Evolutionary conservation across 2,113 vertebrate genomes (phyloP).

Genomic region (Eublepharis macularius): DNA sequence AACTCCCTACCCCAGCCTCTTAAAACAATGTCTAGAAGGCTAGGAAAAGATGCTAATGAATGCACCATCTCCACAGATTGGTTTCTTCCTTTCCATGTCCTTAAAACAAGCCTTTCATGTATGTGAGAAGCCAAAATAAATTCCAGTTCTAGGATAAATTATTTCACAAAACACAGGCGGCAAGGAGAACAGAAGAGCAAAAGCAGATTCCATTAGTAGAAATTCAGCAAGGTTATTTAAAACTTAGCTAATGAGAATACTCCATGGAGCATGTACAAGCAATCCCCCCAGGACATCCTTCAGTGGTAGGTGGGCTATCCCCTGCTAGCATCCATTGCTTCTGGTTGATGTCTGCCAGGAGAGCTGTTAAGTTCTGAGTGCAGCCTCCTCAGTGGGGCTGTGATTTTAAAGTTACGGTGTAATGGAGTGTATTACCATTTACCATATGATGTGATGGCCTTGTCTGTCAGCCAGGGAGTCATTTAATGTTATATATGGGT

Average conservation of each 20-base stretch:
- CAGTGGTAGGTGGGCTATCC: constrained; percentile 20
- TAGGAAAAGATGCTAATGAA: background rate
- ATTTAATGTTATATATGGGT: constrained; percentile 73
- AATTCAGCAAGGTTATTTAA: background rate
- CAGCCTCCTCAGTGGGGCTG: constrained; percentile 60
- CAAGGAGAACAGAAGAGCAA: background rate
- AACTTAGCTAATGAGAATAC: background rate
- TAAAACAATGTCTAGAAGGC: background rate
- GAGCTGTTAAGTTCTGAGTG: constrained; percentile 60
- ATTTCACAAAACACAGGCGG: background rate
- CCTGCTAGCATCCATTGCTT: constrained; percentile 35
- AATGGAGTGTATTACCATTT: constrained; percentile 75
- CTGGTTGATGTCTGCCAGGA: constrained; percentile 52
- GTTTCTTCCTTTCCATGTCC: background rate
- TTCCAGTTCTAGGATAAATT: background rate
- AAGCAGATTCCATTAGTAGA: background rate
- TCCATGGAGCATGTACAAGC: background rate
- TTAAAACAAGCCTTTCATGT: background rate
- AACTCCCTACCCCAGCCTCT: too few relatives aligned
- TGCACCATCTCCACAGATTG: background rate
- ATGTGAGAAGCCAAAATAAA: background rate
- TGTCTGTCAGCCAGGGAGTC: constrained; percentile 70
- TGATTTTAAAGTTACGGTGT: constrained; percentile 75
- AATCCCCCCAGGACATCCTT: background rate
- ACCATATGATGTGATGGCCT: constrained; percentile 73